Percentiles rank a stretch among this genome's conserved stretches.
Evolutionary conservation across 2,113 vertebrate genomes (phyloP).

Genomic region (Dasyurus viverrinus): DNA sequence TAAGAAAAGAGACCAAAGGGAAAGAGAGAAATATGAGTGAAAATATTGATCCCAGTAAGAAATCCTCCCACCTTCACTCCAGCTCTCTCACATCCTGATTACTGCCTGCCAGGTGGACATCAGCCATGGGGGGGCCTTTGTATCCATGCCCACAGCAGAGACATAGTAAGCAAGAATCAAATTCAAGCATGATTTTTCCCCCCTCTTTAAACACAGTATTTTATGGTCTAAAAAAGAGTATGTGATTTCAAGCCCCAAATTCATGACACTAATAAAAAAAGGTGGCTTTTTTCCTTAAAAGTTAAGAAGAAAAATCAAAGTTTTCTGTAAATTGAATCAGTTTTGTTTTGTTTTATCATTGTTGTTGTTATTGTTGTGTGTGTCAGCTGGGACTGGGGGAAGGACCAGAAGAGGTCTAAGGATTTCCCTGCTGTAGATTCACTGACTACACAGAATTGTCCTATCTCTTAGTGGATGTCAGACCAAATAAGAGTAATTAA

Average conservation of each 20-base stretch:
- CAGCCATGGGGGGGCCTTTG: background rate
- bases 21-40: background rate
- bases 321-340: background rate
- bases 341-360: background rate
- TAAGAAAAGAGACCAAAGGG: conserved; percentile 44
- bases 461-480: background rate
- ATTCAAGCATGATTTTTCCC: background rate
- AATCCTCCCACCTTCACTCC: background rate
- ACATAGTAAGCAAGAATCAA: background rate
- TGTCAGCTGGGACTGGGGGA: background rate
- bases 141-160: background rate
- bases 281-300: background rate
- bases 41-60: background rate
- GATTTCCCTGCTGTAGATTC: background rate
- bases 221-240: background rate
- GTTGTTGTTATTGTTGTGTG: too few relatives aligned
- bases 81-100: background rate
- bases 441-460: background rate
- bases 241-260: background rate
- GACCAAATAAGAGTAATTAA: background rate
- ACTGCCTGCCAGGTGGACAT: background rate
- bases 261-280: background rate
- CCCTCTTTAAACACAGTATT: background rate
- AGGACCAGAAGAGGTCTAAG: background rate
- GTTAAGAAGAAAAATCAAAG: background rate